These are phyloP conservation scores for Cettia cetti DNA, from an alignment of 2,113 vertebrate genomes.

Conservation along the genomic window DNA sequence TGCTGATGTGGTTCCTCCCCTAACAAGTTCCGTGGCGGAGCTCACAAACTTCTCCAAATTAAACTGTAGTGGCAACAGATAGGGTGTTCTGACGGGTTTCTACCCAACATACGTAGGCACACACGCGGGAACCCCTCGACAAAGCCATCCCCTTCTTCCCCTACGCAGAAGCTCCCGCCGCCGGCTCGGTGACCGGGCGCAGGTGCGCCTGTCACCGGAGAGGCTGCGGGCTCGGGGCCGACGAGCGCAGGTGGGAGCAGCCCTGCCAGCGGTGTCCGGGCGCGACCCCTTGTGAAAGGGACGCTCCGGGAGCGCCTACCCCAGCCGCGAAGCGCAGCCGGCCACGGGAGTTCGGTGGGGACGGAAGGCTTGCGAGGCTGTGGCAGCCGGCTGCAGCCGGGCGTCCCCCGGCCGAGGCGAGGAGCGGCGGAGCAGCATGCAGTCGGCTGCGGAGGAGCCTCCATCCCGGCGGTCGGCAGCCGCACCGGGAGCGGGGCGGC, in stretches of 20 bases:
- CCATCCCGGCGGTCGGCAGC: background rate
- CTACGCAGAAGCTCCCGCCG: background rate
- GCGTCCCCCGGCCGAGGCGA: background rate
- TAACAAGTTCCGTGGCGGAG: background rate
- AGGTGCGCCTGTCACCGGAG: slow-evolving; percentile 21
- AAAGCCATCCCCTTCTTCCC: background rate
- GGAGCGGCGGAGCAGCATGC: background rate
- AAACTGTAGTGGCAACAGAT: background rate
- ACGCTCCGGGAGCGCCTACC: background rate
- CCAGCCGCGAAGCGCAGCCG: background rate
- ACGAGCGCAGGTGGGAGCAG: background rate
- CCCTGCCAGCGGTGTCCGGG: background rate
- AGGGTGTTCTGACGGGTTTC: background rate
- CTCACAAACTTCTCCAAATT: slow-evolving; percentile 11
- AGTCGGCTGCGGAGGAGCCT: background rate
- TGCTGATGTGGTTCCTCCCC: background rate
- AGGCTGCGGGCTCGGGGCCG: background rate
- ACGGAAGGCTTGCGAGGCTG: background rate
- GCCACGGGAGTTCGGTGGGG: background rate
- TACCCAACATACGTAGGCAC: background rate
- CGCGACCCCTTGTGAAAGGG: background rate
- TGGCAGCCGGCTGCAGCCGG: background rate
- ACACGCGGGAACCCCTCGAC: background rate
- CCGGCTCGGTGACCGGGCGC: background rate
- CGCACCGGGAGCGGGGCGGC: background rate